A percentile compares a stretch with the other conserved stretches of the same genome.
Evolutionary conservation across 53 echinoderm and acorn worm species (phyloP).

Genomic region (Luidia sarsii): DNA sequence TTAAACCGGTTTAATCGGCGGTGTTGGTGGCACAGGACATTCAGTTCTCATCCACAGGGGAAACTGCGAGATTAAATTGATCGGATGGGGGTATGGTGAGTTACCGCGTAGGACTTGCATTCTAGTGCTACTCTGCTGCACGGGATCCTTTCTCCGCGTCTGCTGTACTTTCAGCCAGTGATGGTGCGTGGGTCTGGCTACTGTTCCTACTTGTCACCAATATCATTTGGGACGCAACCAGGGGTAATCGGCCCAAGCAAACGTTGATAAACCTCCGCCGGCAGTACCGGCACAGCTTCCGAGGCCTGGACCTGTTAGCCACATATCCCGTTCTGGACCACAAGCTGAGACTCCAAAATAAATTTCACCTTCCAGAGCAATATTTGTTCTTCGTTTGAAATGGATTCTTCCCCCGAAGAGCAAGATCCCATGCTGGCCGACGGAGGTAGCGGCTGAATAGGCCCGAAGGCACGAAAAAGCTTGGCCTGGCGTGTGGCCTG

Average conservation of each 20-base stretch:
- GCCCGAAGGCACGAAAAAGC: constrained; percentile 12
- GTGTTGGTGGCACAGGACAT: constrained; percentile 18
- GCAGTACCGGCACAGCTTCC: constrained; percentile 10
- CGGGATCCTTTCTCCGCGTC: background rate
- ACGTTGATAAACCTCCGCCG: constrained; percentile 47
- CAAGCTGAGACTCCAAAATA: constrained; percentile 37
- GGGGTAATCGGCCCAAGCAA: constrained; percentile 50
- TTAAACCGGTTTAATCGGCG: constrained; percentile 11
- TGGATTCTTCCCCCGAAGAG: constrained; percentile 42
- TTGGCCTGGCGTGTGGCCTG: constrained; percentile 44
- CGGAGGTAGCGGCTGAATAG: constrained; percentile 33
- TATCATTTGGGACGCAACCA: constrained; percentile 30
- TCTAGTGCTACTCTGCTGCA: background rate
- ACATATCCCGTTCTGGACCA: background rate
- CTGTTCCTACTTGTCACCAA: constrained; percentile 48
- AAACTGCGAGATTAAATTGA: background rate
- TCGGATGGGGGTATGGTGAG: background rate
- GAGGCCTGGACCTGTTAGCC: background rate
- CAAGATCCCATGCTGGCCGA: constrained; percentile 51
- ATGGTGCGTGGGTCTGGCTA: constrained; percentile 10
- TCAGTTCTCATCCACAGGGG: background rate
- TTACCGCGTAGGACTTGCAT: background rate
- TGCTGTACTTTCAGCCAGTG: background rate
- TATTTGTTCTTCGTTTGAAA: constrained; percentile 31
- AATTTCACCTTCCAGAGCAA: constrained; percentile 14